phyloP scores from a whole-genome alignment of 2,888 invertebrate genomes.

The Ectemnius continuus region DNA sequence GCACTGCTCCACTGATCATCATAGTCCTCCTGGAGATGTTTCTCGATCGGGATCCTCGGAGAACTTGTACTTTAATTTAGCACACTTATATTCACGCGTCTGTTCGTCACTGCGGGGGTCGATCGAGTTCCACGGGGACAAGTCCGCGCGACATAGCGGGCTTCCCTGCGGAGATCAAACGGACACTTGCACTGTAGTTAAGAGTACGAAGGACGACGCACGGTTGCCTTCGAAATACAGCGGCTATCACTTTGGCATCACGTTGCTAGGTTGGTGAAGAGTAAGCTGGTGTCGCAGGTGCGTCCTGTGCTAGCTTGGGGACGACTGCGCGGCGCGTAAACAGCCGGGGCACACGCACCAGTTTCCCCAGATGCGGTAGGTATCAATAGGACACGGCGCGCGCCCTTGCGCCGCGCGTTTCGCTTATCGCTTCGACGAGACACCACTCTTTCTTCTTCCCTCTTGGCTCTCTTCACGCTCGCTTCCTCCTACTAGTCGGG shows the following conservation, averaged over 20 bases:
- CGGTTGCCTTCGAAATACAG: too few species aligned
- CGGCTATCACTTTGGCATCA: not conserved
- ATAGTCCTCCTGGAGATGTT: slow-evolving; percentile 41
- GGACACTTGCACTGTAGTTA: not conserved
- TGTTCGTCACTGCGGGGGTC: not conserved
- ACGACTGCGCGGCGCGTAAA: slow-evolving; percentile 5
- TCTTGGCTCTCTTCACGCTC: too few species aligned
- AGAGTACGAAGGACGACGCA: too few species aligned
- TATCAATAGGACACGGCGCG: slow-evolving; percentile 1
- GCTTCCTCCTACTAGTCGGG: too few species aligned
- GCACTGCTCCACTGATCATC: slow-evolving; percentile 38
- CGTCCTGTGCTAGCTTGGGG: not conserved
- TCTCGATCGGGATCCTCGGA: not conserved
- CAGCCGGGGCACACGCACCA: not conserved
- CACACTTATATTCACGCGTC: not conserved
- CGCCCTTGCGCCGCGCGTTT: not conserved
- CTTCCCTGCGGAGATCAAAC: not conserved
- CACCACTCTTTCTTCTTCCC: not conserved
- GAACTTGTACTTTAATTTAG: not conserved
- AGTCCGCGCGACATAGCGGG: not conserved
- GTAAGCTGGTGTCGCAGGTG: not conserved
- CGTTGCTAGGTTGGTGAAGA: not conserved
- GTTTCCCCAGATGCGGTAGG: not conserved
- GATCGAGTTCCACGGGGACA: not conserved
- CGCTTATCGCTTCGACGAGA: slow-evolving; percentile 1